Evolutionary conservation across 1,140 invertebrate species (phyloP), one percentile per base, ranked within the genome.

Genomic region (Procambarus clarkii): DNA sequence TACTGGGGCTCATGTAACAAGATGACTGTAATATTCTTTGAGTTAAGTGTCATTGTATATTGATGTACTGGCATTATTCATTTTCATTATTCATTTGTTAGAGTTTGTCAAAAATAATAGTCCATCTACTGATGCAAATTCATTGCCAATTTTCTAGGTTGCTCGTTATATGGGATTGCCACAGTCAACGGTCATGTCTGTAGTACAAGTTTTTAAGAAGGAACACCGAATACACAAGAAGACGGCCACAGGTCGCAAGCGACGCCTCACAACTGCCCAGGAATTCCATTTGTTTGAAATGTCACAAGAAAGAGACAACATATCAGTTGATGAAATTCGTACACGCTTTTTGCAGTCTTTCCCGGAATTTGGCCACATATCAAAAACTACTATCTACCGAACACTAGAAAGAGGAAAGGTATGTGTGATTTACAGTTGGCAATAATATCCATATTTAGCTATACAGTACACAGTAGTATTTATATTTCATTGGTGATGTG

Each of bases 351-450:
- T 93, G 34, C 92, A 93, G 64, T 80, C 54, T 71, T 91, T 91
- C 64, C 92, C 92, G 34, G 86, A 93, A 34, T 93, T 93, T 82
- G 90, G 84, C 34, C 92, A 93, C 58, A 93, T 93, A 60, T 93
- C 92, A 44, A 93, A 93, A 69, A 93, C 92, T 24, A 93, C 92
- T 44, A 93, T 93, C 15, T 93, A 93, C 69, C 80, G 92, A 74
- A 93, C 92, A n/a, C 77, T 93, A 60, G 92, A 93, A 80, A 91
- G 92, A 86, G 92, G 92, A 24, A 93, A 93, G 90, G 92, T 93
- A 71, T 45, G 45, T 85, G 2, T 54, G 13, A 54, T 54, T 54
- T 54, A 34, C 34, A 34, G 34, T 34, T 34, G 34, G 34, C 34
- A 34, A 34, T 34, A 34, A 34, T 34, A 34, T 34, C 34, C 34